Conservation (phyloP, 2,888 invertebrate species). For the Zele albiditarsus region DNA sequence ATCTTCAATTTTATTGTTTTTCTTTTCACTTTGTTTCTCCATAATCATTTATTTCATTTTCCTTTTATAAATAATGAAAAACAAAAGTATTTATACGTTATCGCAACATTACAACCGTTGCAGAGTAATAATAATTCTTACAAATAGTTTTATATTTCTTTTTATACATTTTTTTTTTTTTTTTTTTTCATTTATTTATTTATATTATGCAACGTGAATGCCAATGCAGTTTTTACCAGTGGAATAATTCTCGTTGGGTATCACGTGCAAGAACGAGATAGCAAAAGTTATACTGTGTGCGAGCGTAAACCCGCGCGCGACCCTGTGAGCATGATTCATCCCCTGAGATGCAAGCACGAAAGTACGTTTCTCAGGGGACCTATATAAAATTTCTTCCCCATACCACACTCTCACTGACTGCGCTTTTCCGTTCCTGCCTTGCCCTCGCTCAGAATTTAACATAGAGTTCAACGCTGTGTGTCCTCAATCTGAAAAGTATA, state of each 20-base stretch:
- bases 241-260: not conserved
- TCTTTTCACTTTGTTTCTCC: too few relatives aligned
- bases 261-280: conserved; percentile 12
- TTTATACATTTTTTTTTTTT: not conserved
- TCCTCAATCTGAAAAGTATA: too few relatives aligned
- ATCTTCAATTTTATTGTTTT: too few relatives aligned
- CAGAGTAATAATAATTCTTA: too few relatives aligned
- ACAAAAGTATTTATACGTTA: too few relatives aligned
- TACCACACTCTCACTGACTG: not conserved
- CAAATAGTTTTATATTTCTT: too few relatives aligned
- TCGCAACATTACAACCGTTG: too few relatives aligned
- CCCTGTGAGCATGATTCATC: conserved; percentile 34
- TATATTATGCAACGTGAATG: not conserved
- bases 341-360: conserved; percentile 31
- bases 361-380: conserved; percentile 35
- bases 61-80: too few relatives aligned
- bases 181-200: not conserved
- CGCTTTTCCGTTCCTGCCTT: conserved; percentile 31
- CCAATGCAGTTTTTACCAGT: not conserved
- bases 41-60: too few relatives aligned
- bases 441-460: not conserved
- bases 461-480: too few relatives aligned
- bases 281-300: conserved; percentile 19
- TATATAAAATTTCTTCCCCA: conserved; percentile 20
- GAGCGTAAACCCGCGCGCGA: not conserved